Conservation (phyloP, 2,797 vertebrate genomes). For the Bucorvus abyssinicus region DNA sequence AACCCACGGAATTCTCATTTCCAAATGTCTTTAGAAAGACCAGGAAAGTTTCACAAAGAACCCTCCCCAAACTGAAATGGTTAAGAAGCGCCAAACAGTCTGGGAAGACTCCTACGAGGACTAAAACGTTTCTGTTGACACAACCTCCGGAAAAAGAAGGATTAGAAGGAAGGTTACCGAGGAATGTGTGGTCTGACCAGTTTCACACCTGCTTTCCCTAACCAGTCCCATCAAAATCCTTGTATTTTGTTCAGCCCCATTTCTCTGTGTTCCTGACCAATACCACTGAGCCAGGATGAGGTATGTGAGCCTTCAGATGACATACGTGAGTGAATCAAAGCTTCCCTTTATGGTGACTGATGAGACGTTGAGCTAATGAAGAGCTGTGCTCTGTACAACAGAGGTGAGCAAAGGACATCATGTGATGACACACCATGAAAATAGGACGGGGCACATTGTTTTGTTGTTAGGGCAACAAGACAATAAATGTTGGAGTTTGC, state of each 20-base stretch:
- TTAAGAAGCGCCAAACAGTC: background rate
- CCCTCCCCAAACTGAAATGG: background rate
- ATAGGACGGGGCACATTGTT: background rate
- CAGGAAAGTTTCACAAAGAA: background rate
- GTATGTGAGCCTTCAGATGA: background rate
- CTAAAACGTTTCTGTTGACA: background rate
- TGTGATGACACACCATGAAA: background rate
- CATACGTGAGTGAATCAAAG: background rate
- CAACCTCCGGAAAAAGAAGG: background rate
- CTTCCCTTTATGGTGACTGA: background rate
- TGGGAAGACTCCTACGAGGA: background rate
- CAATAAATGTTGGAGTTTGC: background rate
- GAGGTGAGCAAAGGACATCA: background rate
- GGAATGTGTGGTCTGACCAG: background rate
- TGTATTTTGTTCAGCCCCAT: background rate
- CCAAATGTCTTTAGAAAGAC: background rate
- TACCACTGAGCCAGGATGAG: background rate
- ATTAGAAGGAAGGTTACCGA: accelerated
- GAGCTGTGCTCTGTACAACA: background rate
- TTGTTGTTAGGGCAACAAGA: background rate
- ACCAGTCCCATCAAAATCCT: background rate
- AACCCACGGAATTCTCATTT: background rate
- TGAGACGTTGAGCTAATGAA: background rate
- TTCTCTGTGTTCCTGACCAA: background rate
- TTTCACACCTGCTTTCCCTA: background rate